Base-by-base conservation (phyloP, 2,888 invertebrate species). In the Lithophane socia region DNA sequence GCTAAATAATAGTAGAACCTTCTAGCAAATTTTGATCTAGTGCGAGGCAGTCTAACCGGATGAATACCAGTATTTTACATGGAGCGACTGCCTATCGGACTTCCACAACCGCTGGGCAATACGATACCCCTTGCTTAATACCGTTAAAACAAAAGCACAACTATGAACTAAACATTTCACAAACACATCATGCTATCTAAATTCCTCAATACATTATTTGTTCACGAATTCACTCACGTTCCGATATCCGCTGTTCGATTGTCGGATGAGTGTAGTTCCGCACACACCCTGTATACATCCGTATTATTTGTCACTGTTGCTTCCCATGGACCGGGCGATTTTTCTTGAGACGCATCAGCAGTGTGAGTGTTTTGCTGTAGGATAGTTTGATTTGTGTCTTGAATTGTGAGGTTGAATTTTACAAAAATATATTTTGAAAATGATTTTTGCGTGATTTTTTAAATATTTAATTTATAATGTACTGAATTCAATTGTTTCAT, bases 261-360 rank as follows among this genome's bases (percentile, higher is more conserved):
- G 83, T 84, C 64, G 80, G 73, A 82, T 82, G 81, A 86, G 75
- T 73, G 79, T 87, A 80, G 84, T 86, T 80, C 63, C 66, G 49
- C 61, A 58, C 52, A 83, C 75, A 73, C 63, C 65, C 77, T 74
- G 67, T 69, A 69, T 18, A 69, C 80, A 78, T 70, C 87, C 84
- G 73, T 72, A 29, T 75, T 85, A 90, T 90, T 90, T 89, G 84
- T 90, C 90, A 88, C 82, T 83, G 87, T 86, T 80, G 75, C 69
- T 74, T 73, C 66, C 73, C 63, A 61, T 58, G 75, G 82, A 66
- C 85, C 83, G 70, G 61, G 70, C 80, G 68, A 90, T 90, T 83
- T 87, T 86, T 90, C 90, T 88, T 81, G n/a, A 70, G 70, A 83
- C 67, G 75, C 69, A 73, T 82, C 69, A 54, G 47, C 10, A 56